Evolutionary conservation across 2,797 vertebrate genomes (phyloP).

Genomic region (Discoglossus pictus): DNA sequence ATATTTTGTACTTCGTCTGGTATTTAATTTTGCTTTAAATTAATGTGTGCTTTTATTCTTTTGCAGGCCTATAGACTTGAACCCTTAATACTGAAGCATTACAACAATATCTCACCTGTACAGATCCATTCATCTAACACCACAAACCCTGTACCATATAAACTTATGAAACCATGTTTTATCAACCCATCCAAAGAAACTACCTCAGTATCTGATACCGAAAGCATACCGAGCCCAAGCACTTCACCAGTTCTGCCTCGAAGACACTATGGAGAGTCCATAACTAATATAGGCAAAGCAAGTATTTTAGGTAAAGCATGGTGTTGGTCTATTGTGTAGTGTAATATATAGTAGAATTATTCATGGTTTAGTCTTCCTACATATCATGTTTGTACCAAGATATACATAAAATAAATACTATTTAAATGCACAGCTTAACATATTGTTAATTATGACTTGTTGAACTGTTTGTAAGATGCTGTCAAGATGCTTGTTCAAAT

Average conservation of each 20-base stretch:
- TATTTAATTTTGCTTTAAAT: neutral
- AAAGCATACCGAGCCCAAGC: constrained; percentile 86
- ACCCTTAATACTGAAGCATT: constrained; percentile 94
- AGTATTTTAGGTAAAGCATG: constrained; percentile 85
- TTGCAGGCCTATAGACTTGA: constrained; percentile 93
- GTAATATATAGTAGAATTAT: no score
- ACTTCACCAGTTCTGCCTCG: constrained; percentile 88
- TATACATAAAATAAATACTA: no score
- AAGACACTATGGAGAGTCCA: constrained; percentile 92
- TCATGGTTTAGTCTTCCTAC: no score
- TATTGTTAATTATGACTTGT: no score
- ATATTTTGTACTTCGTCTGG: neutral
- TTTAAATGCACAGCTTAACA: no score
- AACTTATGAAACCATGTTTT: constrained; percentile 86
- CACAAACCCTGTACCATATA: constrained; percentile 82
- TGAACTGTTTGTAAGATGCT: no score
- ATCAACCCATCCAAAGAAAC: constrained; percentile 88
- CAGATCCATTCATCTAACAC: constrained; percentile 98
- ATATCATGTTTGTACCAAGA: no score
- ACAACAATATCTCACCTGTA: constrained; percentile 91
- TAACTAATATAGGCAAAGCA: constrained; percentile 96
- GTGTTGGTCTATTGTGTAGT: no score
- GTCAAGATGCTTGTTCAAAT: no score
- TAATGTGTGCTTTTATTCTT: constrained; percentile 29
- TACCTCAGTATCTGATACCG: constrained; percentile 80